Conservation (phyloP, 2,888 invertebrate species). For the Frankliniella fusca region DNA sequence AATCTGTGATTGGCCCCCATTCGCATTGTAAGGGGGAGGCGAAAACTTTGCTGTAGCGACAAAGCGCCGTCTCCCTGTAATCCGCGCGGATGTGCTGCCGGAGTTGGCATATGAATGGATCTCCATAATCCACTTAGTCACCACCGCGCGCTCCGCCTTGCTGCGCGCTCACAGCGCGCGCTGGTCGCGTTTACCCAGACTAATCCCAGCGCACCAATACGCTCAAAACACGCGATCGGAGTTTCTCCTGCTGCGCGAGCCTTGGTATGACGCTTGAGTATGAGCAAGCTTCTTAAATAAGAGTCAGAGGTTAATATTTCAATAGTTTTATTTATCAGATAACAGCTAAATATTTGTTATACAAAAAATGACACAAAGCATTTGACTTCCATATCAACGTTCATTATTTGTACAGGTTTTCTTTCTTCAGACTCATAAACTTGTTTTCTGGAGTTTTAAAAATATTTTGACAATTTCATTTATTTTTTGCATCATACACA, state of each 20-base stretch:
- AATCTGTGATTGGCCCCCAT: too few species aligned
- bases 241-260: too few species aligned
- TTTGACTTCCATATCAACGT: slow-evolving; percentile 8
- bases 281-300: too few species aligned
- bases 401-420: slow-evolving; percentile 24
- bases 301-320: background rate
- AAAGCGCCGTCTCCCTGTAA: background rate
- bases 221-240: too few species aligned
- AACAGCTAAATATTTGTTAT: slow-evolving; percentile 27
- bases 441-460: slow-evolving; percentile 25
- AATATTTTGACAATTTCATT: slow-evolving; percentile 4
- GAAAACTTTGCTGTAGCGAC: too few species aligned
- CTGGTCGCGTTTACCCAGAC: background rate
- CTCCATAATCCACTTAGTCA: background rate
- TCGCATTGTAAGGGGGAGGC: too few species aligned
- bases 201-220: background rate
- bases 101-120: background rate
- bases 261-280: too few species aligned
- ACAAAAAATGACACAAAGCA: slow-evolving; percentile 25
- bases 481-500: slow-evolving; percentile 17
- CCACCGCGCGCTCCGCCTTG: background rate
- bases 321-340: slow-evolving; percentile 14
- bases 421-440: slow-evolving; percentile 25
- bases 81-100: background rate
- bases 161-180: background rate